Evolutionary conservation across 2,113 vertebrate genomes (phyloP).

Genomic region (Bujurquina vittata): DNA sequence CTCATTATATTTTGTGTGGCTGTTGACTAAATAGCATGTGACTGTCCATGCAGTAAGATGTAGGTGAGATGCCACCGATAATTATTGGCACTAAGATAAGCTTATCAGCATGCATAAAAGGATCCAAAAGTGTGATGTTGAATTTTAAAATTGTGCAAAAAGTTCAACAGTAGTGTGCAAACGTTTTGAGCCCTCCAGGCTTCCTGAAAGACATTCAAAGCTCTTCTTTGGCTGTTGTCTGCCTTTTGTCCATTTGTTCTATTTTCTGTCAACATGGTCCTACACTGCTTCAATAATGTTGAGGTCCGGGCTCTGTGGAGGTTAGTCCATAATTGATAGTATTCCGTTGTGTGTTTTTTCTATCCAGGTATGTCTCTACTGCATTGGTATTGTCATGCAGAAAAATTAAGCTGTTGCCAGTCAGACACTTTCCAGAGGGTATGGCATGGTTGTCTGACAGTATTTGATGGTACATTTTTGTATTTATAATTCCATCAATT

Average conservation of each 20-base stretch:
- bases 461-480: too few relatives aligned
- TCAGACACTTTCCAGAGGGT: not conserved
- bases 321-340: not conserved
- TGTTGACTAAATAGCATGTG: slow-evolving; percentile 16
- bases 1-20: not conserved
- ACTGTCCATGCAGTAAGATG: not conserved
- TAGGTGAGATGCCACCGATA: not conserved
- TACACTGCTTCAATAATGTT: not conserved
- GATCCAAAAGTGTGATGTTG: not conserved
- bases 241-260: not conserved
- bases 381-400: not conserved
- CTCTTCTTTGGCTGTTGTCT: not conserved
- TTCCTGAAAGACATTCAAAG: not conserved
- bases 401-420: not conserved
- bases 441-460: not conserved
- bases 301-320: not conserved
- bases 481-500: not conserved
- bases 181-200: not conserved
- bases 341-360: not conserved
- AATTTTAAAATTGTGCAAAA: not conserved
- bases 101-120: not conserved
- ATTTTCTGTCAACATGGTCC: not conserved
- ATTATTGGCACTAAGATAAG: not conserved
- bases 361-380: not conserved
- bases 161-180: not conserved